Percentiles rank a stretch among this genome's conserved stretches.
phyloP scores from a whole-genome alignment of 2,888 invertebrate genomes.

The Leptinotarsa rubiginosa region DNA sequence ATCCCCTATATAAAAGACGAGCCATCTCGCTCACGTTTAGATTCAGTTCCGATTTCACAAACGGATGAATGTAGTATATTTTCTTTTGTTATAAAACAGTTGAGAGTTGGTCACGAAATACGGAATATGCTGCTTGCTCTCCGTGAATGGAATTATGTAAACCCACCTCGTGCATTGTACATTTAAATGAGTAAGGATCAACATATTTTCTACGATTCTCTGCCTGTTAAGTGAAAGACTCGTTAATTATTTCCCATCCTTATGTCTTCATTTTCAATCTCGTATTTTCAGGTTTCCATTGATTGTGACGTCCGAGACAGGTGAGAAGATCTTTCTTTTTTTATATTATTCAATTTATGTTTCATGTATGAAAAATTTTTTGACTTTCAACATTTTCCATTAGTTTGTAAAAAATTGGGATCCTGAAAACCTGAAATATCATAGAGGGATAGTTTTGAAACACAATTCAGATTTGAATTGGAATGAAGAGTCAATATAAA shows the following conservation, averaged over 20 bases:
- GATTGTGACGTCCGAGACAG: too few relatives aligned
- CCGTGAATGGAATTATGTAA: slow-evolving; percentile 8
- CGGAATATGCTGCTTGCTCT: slow-evolving; percentile 4
- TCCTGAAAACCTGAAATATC: too few relatives aligned
- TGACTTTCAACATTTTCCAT: too few relatives aligned
- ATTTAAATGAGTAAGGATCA: background rate
- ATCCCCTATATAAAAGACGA: background rate
- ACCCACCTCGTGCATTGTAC: slow-evolving; percentile 2
- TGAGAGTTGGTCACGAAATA: slow-evolving; percentile 12
- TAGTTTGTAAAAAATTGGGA: too few relatives aligned
- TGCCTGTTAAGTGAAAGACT: background rate
- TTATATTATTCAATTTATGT: too few relatives aligned
- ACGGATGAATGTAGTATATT: slow-evolving; percentile 3
- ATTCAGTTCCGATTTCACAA: slow-evolving; percentile 13
- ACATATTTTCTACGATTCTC: slow-evolving; percentile 11
- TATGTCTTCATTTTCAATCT: too few relatives aligned
- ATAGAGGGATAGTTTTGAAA: too few relatives aligned
- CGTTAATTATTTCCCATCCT: background rate
- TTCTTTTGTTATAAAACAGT: slow-evolving; percentile 17
- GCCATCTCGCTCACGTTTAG: slow-evolving; percentile 2
- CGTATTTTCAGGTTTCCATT: too few relatives aligned
- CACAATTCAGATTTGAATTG: too few relatives aligned
- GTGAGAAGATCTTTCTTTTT: too few relatives aligned
- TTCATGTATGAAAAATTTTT: too few relatives aligned
- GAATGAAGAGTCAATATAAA: too few relatives aligned